phyloP scores from a whole-genome alignment of 2,888 invertebrate species.

The Dione vanillae region DNA sequence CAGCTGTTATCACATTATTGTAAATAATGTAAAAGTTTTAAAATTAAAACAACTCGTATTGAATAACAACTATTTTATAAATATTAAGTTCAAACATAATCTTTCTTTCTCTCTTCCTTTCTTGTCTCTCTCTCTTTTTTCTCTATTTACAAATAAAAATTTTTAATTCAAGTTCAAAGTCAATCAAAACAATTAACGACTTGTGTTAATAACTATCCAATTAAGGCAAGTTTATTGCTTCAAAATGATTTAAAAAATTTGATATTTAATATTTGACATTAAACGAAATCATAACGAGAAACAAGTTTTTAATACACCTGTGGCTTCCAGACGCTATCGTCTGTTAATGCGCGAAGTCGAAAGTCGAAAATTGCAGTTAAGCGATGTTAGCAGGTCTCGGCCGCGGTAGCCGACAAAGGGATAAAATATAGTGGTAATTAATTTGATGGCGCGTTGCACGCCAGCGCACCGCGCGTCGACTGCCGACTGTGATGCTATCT shows the following conservation, averaged over 20 bases:
- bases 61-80: not conserved
- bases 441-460: slow-evolving; percentile 61
- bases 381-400: slow-evolving; percentile 47
- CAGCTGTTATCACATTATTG: slow-evolving; percentile 38
- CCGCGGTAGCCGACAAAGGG: slow-evolving; percentile 63
- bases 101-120: too few species aligned
- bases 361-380: slow-evolving; percentile 37
- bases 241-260: too few species aligned
- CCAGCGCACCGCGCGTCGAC: slow-evolving; percentile 48
- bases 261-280: not conserved
- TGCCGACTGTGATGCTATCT: slow-evolving; percentile 53
- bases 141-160: not conserved
- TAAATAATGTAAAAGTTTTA: slow-evolving; percentile 27
- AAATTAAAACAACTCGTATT: slow-evolving; percentile 14
- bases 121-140: too few species aligned
- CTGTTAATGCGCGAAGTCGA: slow-evolving; percentile 20
- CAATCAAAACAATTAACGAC: not conserved
- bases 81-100: slow-evolving; percentile 11
- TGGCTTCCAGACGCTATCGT: not conserved
- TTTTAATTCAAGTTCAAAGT: not conserved
- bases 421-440: slow-evolving; percentile 68
- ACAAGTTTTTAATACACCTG: slow-evolving; percentile 16
- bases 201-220: not conserved
- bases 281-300: not conserved
- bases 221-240: not conserved